phyloP scores from a whole-genome alignment of 2,113 vertebrate species.

The Rostratula benghalensis region DNA sequence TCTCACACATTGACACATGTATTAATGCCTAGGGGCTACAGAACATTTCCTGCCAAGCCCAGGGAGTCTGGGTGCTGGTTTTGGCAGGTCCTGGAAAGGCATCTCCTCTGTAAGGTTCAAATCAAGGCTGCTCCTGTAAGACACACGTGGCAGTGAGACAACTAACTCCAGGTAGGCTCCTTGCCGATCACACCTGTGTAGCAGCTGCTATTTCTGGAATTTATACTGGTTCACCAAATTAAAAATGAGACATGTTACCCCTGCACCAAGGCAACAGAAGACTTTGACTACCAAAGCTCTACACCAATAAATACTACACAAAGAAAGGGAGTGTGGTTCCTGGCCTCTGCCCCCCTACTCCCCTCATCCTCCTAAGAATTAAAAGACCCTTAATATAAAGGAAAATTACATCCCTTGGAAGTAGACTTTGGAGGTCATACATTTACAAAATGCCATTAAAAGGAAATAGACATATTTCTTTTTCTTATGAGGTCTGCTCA shows the following conservation, averaged over 20 bases:
- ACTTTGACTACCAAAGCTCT: neutral
- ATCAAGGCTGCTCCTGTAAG: neutral
- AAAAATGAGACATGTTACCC: neutral
- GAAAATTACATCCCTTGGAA: neutral
- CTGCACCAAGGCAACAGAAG: neutral
- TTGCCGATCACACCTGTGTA: neutral
- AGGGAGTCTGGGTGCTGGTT: neutral
- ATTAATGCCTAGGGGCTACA: neutral
- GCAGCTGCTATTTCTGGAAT: neutral
- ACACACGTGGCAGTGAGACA: neutral
- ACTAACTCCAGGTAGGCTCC: neutral
- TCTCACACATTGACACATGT: accelerated
- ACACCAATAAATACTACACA: neutral
- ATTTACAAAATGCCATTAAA: neutral
- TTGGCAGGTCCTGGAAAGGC: neutral
- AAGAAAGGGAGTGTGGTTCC: neutral
- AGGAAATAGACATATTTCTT: neutral
- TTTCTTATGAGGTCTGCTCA: neutral
- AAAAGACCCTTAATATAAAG: neutral
- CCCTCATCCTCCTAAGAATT: neutral
- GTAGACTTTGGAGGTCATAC: neutral
- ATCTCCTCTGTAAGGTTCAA: neutral
- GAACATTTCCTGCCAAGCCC: neutral
- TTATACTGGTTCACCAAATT: neutral
- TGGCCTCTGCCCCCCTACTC: too few relatives aligned